phyloP scores from a whole-genome alignment of 2,888 invertebrate species.

The Eupithecia vulgata region DNA sequence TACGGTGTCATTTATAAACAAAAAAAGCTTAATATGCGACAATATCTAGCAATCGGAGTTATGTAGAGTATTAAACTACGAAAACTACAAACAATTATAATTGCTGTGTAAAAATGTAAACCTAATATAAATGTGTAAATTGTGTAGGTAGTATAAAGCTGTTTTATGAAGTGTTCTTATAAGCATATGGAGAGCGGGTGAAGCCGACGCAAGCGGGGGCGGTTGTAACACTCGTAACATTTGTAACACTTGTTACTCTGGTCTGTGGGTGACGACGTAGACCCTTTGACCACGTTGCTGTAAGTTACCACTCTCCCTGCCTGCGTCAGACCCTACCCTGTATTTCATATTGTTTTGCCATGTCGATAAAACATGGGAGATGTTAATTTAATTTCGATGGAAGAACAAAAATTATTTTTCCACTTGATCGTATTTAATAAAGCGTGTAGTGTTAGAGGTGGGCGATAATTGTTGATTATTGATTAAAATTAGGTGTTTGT shows the following conservation, averaged over 20 bases:
- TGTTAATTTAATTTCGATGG: constrained; percentile 77
- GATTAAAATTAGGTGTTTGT: constrained; percentile 81
- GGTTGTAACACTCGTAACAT: constrained; percentile 3
- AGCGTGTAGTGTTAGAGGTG: constrained; percentile 81
- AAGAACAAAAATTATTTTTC: constrained; percentile 82
- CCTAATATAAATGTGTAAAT: constrained; percentile 81
- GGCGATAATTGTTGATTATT: constrained; percentile 84
- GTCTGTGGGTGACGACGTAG: background rate
- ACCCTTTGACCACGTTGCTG: background rate
- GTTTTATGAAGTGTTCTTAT: constrained; percentile 84
- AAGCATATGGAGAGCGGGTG: constrained; percentile 72
- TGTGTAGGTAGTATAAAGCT: constrained; percentile 80
- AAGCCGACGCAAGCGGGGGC: constrained; percentile 56
- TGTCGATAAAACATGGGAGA: constrained; percentile 67
- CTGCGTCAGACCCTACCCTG: constrained; percentile 64
- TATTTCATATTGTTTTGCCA: constrained; percentile 71
- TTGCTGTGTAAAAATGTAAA: constrained; percentile 84
- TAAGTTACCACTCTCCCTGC: background rate
- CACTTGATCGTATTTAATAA: constrained; percentile 80
- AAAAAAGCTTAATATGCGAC: constrained; percentile 79
- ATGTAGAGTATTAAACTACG: constrained; percentile 78
- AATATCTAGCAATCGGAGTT: constrained; percentile 82
- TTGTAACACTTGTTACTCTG: background rate
- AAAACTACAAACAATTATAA: constrained; percentile 81
- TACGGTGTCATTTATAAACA: constrained; percentile 63